phyloP scores from a whole-genome alignment of 2,797 vertebrate genomes.

The Perodicticus potto region DNA sequence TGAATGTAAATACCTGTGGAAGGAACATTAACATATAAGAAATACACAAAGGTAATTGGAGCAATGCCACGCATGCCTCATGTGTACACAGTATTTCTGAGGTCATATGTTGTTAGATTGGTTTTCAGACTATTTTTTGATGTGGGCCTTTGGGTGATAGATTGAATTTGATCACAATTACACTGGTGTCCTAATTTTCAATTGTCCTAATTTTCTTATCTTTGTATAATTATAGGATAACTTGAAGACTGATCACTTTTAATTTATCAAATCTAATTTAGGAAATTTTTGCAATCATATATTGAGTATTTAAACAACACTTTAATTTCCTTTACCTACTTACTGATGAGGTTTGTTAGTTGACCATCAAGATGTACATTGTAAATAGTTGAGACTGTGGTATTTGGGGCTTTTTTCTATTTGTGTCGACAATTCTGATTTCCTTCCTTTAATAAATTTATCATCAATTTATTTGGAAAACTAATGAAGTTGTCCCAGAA shows the following conservation, averaged over 20 bases:
- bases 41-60: not conserved
- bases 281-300: not conserved
- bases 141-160: not conserved
- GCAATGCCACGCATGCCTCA: not conserved
- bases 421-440: not conserved
- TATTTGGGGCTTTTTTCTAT: not conserved
- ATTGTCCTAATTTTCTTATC: not conserved
- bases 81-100: not conserved
- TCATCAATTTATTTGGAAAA: slow-evolving; percentile 40
- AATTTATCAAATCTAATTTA: not conserved
- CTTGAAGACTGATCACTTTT: not conserved
- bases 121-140: not conserved
- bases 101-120: not conserved
- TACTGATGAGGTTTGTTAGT: not conserved
- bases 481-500: slow-evolving; percentile 37
- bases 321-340: not conserved
- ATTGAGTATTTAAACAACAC: not conserved
- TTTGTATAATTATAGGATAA: not conserved
- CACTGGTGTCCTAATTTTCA: not conserved
- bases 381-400: not conserved
- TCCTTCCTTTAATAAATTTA: slow-evolving; percentile 27
- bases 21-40: not conserved
- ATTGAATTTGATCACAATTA: not conserved
- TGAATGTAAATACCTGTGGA: not conserved
- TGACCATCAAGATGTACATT: not conserved